These are phyloP conservation scores for Crocidura indochinensis DNA, from an alignment of 2,797 vertebrate species.

Conservation along the genomic window DNA sequence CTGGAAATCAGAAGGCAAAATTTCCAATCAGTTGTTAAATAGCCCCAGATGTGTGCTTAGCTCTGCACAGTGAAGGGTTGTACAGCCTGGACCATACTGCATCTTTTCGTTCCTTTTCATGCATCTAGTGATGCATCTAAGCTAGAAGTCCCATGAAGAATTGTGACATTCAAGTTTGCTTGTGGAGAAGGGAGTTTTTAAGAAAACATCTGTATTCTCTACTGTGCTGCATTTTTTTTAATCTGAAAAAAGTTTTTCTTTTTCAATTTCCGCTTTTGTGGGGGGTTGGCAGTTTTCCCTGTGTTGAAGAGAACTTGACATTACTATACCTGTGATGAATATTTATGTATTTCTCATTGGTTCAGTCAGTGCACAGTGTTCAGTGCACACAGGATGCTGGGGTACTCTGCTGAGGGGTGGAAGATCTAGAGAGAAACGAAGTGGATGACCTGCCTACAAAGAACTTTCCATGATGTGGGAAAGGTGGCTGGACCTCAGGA, in stretches of 20 bases:
- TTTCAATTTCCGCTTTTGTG: constrained; percentile 66
- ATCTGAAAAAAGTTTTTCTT: constrained; percentile 81
- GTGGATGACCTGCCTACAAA: neutral
- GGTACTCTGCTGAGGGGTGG: constrained; percentile 16
- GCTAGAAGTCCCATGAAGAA: constrained; percentile 84
- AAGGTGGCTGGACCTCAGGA: neutral
- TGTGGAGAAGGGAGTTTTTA: constrained; percentile 55
- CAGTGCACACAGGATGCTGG: neutral
- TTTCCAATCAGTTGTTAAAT: constrained; percentile 93
- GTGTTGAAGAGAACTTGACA: constrained; percentile 75
- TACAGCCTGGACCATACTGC: constrained; percentile 81
- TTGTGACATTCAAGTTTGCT: constrained; percentile 70
- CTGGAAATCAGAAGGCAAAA: constrained; percentile 92
- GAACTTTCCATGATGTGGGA: neutral
- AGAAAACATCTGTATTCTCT: neutral
- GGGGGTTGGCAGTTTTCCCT: constrained; percentile 20
- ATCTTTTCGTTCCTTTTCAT: constrained; percentile 80
- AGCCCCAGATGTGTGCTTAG: constrained; percentile 90
- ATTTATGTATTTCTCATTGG: constrained; percentile 48
- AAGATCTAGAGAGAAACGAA: neutral
- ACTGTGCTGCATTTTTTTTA: constrained; percentile 19
- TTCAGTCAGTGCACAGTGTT: neutral
- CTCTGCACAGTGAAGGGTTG: constrained; percentile 81
- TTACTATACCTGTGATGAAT: constrained; percentile 24
- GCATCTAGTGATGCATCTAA: constrained; percentile 74